Percentiles rank a stretch among this genome's conserved stretches.
Evolutionary conservation across 2,797 vertebrate genomes (phyloP).

Genomic region (Halcyon chelicuti): DNA sequence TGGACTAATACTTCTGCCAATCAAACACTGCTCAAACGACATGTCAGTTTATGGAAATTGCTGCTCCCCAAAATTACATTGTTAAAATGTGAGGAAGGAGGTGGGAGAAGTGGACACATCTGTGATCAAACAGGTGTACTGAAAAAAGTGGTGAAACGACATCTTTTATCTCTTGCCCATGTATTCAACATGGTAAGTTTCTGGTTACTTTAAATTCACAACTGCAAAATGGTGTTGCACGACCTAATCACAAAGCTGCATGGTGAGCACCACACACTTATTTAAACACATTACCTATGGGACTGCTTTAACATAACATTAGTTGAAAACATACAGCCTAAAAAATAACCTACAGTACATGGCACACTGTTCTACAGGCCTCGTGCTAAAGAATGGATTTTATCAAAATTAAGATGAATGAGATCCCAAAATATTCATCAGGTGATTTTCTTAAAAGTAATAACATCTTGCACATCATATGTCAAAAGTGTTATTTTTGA

Average conservation of each 20-base stretch:
- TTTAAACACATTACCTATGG: not conserved
- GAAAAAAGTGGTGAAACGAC: not conserved
- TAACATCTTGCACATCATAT: not conserved
- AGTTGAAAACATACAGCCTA: not conserved
- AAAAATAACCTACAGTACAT: not conserved
- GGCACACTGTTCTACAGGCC: not conserved
- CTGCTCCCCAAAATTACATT: not conserved
- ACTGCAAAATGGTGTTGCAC: not conserved
- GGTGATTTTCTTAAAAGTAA: not conserved
- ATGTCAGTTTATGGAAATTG: not conserved
- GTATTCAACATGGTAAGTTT: not conserved
- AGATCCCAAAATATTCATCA: not conserved
- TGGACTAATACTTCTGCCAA: not conserved
- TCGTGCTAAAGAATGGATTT: not conserved
- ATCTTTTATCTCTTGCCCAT: not conserved
- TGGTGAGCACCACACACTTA: not conserved
- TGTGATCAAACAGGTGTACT: not conserved
- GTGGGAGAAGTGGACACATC: not conserved
- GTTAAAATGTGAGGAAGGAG: not conserved
- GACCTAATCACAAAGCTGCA: not conserved
- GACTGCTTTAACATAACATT: not conserved
- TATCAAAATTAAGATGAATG: not conserved
- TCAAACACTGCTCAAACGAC: not conserved
- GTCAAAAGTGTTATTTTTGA: not conserved
- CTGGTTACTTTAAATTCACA: not conserved